phyloP scores from a whole-genome alignment of 2,888 invertebrate species.

The Chironomus riparius region DNA sequence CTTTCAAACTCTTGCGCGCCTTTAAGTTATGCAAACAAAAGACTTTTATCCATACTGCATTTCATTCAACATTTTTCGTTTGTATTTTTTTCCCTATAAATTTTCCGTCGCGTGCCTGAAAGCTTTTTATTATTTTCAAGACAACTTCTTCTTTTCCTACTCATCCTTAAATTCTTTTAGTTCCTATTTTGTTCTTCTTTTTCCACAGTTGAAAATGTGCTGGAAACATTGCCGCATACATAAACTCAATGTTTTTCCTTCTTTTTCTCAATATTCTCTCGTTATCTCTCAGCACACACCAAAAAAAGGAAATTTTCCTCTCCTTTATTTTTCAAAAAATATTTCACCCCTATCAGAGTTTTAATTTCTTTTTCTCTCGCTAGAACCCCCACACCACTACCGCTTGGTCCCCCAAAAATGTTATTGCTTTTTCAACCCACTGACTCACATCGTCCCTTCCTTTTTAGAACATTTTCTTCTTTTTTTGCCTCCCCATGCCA shows the following conservation, averaged over 20 bases:
- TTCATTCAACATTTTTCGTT: no score
- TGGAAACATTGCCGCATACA: no score
- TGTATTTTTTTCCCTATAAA: no score
- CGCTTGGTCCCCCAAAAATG: no score
- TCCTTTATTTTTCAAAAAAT: no score
- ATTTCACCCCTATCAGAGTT: constrained; percentile 1
- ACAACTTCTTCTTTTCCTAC: neutral
- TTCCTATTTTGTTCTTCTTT: no score
- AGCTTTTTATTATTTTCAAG: neutral
- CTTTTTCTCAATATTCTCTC: neutral
- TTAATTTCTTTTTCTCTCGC: constrained; percentile 16
- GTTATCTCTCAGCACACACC: neutral
- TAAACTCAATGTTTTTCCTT: no score
- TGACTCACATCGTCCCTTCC: neutral
- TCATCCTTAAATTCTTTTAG: neutral
- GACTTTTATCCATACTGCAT: no score
- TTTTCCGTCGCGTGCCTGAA: neutral
- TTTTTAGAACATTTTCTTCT: neutral
- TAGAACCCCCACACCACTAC: neutral
- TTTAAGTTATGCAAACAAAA: no score
- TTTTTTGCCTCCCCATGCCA: neutral
- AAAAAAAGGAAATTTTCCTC: neutral
- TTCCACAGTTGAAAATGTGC: no score
- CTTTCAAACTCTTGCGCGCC: no score
- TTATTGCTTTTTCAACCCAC: neutral